phyloP scores from a whole-genome alignment of 2,797 vertebrate genomes.

The Cygnus olor region DNA sequence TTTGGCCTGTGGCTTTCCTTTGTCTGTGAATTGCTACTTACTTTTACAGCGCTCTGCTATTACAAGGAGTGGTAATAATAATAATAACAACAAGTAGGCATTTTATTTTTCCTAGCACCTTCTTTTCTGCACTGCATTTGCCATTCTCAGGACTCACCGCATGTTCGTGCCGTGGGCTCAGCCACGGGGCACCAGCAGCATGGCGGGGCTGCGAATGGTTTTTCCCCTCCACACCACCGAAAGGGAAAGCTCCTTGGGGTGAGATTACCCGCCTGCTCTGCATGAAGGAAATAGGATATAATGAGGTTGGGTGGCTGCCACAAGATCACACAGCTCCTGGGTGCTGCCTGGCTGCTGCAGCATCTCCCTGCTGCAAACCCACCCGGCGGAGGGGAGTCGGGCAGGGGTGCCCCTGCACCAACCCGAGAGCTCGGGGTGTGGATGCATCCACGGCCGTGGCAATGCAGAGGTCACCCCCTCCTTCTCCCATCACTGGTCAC shows the following conservation, averaged over 20 bases:
- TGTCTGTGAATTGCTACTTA: not conserved
- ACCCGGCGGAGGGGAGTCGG: no score
- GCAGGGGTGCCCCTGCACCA: not conserved
- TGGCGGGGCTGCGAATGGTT: not conserved
- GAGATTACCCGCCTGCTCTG: not conserved
- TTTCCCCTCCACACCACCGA: not conserved
- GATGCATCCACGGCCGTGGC: accelerated
- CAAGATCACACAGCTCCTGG: not conserved
- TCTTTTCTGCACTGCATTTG: not conserved
- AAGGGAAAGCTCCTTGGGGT: not conserved
- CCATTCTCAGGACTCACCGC: not conserved
- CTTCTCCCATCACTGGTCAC: not conserved
- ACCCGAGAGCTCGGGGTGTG: not conserved
- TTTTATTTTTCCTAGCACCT: not conserved
- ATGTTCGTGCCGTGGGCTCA: accelerated
- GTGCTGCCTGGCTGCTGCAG: not conserved
- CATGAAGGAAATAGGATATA: not conserved
- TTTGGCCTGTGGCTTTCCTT: not conserved
- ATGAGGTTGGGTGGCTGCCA: not conserved
- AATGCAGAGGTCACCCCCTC: not conserved
- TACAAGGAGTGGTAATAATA: not conserved
- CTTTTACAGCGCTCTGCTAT: not conserved
- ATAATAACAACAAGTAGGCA: not conserved
- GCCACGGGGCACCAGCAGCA: not conserved
- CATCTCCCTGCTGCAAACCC: not conserved